A percentile compares a stretch with the other conserved stretches of the same genome.
Evolutionary conservation across 2,888 invertebrate genomes (phyloP).

Genomic region (Drosophila mimica): DNA sequence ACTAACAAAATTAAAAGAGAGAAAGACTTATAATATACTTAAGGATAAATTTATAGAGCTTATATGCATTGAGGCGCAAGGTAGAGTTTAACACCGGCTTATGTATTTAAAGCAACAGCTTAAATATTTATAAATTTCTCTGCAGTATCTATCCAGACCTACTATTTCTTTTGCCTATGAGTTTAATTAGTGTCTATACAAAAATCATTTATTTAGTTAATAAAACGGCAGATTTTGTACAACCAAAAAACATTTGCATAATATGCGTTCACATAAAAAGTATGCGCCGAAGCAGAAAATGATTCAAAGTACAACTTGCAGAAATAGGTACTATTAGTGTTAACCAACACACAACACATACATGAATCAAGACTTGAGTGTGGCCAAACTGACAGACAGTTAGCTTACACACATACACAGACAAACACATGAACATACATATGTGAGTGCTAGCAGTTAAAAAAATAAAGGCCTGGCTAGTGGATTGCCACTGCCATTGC

Average conservation of each 20-base stretch:
- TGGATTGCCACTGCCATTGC: constrained; percentile 45
- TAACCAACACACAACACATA: constrained; percentile 1
- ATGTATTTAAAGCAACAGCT: neutral
- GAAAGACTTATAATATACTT: neutral
- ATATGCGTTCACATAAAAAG: constrained; percentile 52
- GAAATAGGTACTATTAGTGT: constrained; percentile 63
- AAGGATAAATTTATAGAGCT: neutral
- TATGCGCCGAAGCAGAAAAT: constrained; percentile 56
- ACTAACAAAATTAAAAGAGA: neutral
- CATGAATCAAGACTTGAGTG: constrained; percentile 11
- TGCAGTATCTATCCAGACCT: neutral
- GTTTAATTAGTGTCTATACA: constrained; percentile 13
- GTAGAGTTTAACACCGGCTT: neutral
- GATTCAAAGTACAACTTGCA: constrained; percentile 46
- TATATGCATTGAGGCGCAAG: neutral
- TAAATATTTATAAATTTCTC: neutral
- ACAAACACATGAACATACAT: constrained; percentile 9
- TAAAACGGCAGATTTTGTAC: constrained; percentile 55
- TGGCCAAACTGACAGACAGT: constrained; percentile 53
- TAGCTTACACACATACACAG: constrained; percentile 14
- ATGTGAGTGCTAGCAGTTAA: constrained; percentile 29
- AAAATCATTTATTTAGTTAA: constrained; percentile 26
- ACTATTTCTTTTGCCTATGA: neutral
- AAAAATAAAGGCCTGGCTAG: constrained; percentile 47
- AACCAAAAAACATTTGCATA: constrained; percentile 57